Evolutionary conservation across 2,888 invertebrate species (phyloP), one percentile per base, ranked within the genome.

Genomic region (Dasypogon diadema): DNA sequence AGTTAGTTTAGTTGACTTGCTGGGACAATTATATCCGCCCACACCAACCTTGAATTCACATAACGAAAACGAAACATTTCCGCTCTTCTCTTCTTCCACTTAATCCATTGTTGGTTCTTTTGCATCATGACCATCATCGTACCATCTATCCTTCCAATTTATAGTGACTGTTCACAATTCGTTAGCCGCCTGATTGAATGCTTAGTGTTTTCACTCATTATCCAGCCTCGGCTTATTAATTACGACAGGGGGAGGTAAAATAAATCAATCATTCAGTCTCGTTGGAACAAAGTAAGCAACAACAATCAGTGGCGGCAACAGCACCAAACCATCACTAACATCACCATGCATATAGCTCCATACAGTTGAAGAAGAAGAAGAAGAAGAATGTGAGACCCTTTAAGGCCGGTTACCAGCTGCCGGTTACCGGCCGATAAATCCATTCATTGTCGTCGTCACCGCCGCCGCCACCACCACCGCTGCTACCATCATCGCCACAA

Each of bases 141-240:
- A n/a, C n/a, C n/a, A n/a, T n/a, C n/a, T n/a, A n/a, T n/a, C n/a
- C n/a, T n/a, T n/a, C n/a, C n/a, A n/a, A n/a, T n/a, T n/a, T n/a
- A n/a, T n/a, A n/a, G n/a, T n/a, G n/a, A n/a, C n/a, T n/a, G n/a
- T n/a, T n/a, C 3, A 30, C 30, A 30, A 30, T 30, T 30, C 30
- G 30, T 30, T 30, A 30, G 58, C 42, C 42, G 21, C 63, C 63
- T 63, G 63, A 63, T 63, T 63, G 42, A 63, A 63, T 63, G 37
- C 37, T 63, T 63, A 42, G 42, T 63, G 42, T 63, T 63, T 63
- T 63, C 63, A 63, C 63, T 63, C 63, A 42, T 63, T 63, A 63
- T 22, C 22, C 22, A 42, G 34, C 63, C 63, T 63, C 63, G 21
- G 63, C 42, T 63, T 63, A 63, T 63, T 63, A 63, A 63, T 37